Conservation (phyloP, 2,113 vertebrate species). For the Siphamia tubifer region DNA sequence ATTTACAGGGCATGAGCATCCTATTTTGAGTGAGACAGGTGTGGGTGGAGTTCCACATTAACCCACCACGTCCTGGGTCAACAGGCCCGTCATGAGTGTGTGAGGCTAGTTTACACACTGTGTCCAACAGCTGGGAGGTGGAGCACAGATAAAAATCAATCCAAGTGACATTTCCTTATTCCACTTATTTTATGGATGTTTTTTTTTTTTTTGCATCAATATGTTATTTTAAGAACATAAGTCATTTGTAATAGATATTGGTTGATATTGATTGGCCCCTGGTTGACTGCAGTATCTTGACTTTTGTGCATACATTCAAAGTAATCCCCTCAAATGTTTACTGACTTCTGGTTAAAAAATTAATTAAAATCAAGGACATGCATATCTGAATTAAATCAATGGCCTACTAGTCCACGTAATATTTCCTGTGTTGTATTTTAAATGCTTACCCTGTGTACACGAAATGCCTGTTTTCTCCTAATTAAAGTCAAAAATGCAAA, state of each 20-base stretch:
- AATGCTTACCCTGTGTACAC: conserved; percentile 27
- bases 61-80: neutral
- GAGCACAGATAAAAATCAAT: neutral
- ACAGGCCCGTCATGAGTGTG: neutral
- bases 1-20: neutral
- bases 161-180: neutral
- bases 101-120: neutral
- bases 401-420: neutral
- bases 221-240: neutral
- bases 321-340: neutral
- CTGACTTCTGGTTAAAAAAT: conserved; percentile 7
- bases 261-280: neutral
- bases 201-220: too few relatives aligned
- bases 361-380: neutral
- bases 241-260: neutral
- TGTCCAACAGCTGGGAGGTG: neutral
- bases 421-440: conserved; percentile 23
- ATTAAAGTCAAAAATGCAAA: conserved; percentile 65
- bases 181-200: neutral
- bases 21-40: neutral
- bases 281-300: neutral
- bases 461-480: conserved; percentile 41
- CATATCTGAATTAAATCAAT: conserved; percentile 13
- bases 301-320: neutral
- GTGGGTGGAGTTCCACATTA: neutral